phyloP scores from a whole-genome alignment of 2,113 vertebrate genomes.

The Antennarius striatus region DNA sequence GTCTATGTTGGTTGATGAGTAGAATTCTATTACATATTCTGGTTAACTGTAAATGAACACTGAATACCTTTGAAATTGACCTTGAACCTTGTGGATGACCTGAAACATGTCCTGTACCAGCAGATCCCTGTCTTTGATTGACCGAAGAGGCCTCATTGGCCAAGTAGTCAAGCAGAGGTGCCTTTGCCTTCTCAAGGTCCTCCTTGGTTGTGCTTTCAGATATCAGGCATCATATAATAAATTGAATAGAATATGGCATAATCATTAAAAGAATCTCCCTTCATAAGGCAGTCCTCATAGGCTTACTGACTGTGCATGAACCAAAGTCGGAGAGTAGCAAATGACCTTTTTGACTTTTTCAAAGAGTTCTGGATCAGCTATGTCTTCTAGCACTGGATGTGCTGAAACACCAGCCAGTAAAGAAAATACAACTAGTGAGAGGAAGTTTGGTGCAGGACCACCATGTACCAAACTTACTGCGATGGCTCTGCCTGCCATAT shows the following conservation, averaged over 20 bases:
- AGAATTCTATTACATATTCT: too few relatives aligned
- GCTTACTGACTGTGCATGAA: not conserved
- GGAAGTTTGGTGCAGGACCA: conserved; percentile 9
- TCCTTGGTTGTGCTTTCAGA: not conserved
- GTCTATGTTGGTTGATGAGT: too few relatives aligned
- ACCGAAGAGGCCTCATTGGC: too few relatives aligned
- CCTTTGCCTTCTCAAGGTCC: not conserved
- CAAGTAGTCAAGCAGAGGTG: too few relatives aligned
- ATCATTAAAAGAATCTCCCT: not conserved
- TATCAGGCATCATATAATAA: not conserved
- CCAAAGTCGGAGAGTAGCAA: not conserved
- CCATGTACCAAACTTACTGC: conserved; percentile 14
- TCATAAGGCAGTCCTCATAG: not conserved
- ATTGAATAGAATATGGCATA: not conserved
- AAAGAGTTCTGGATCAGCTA: conserved; percentile 3
- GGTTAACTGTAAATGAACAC: too few relatives aligned
- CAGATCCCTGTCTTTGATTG: too few relatives aligned
- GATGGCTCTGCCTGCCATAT: not conserved
- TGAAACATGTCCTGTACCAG: too few relatives aligned
- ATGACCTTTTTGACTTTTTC: conserved; percentile 15
- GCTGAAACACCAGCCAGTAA: not conserved
- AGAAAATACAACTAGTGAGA: conserved; percentile 1
- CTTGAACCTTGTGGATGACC: too few relatives aligned
- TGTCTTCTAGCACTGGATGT: conserved; percentile 1
- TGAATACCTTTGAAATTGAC: too few relatives aligned